A percentile compares a stretch with the other conserved stretches of the same genome.
These are phyloP conservation scores for Noctua janthe DNA, from an alignment of 2,888 invertebrate genomes.

Conservation along the genomic window DNA sequence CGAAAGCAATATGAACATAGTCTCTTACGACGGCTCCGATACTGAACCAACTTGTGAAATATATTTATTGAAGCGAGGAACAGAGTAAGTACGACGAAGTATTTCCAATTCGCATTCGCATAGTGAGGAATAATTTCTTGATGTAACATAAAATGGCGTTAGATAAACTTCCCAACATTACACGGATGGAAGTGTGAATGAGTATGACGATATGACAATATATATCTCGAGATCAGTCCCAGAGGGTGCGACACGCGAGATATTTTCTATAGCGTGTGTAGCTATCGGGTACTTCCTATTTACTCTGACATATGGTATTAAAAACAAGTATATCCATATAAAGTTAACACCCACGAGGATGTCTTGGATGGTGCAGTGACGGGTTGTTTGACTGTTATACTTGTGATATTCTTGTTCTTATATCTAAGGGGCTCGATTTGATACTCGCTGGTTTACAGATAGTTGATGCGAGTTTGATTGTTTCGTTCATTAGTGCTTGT, in stretches of 20 bases:
- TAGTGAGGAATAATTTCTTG: constrained; percentile 4
- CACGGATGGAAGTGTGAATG: neutral
- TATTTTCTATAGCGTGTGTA: neutral
- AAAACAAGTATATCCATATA: neutral
- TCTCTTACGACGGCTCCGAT: neutral
- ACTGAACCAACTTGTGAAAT: constrained; percentile 43
- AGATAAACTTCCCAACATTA: neutral
- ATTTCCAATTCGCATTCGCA: constrained; percentile 18
- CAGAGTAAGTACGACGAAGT: neutral
- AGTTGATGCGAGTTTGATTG: neutral
- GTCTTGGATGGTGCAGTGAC: neutral
- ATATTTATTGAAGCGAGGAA: constrained; percentile 36
- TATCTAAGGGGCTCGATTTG: neutral
- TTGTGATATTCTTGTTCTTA: neutral
- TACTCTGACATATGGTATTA: neutral
- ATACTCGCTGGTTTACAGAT: neutral
- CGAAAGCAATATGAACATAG: constrained; percentile 23
- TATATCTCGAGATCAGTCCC: neutral
- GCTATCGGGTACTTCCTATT: neutral
- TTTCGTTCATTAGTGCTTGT: neutral
- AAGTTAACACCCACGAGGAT: neutral
- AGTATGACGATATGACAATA: neutral
- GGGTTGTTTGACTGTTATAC: neutral
- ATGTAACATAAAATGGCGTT: neutral
- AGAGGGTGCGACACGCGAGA: neutral